Conservation (phyloP, 37 sponge, comb jelly and placozoan species). For the Halisarca cf. caerulea region DNA sequence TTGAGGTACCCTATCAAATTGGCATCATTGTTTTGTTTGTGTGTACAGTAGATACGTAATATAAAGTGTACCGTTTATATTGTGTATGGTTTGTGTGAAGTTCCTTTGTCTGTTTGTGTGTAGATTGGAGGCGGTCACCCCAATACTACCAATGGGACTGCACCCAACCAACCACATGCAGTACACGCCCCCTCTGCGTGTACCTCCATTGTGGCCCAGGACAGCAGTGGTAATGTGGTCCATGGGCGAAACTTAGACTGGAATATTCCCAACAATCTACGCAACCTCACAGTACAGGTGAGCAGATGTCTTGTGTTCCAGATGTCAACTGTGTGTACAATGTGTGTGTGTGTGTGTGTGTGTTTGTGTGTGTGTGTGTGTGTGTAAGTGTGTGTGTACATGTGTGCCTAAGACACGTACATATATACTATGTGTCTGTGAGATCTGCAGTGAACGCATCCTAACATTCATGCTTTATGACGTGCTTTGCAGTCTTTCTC, state of each 20-base stretch:
- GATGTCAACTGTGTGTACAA: neutral
- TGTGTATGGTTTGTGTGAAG: neutral
- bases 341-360: neutral
- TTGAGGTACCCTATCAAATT: too few species aligned
- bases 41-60: too few species aligned
- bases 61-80: neutral
- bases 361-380: too few species aligned
- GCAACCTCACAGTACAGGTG: slow-evolving; percentile 67
- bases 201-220: slow-evolving; percentile 73
- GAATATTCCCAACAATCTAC: slow-evolving; percentile 62
- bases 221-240: slow-evolving; percentile 12
- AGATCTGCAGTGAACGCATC: too few species aligned
- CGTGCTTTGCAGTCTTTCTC: too few species aligned
- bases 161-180: neutral
- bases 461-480: too few species aligned
- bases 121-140: slow-evolving; percentile 77
- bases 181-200: slow-evolving; percentile 35
- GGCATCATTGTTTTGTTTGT: too few species aligned
- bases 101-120: neutral
- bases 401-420: neutral
- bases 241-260: slow-evolving; percentile 82
- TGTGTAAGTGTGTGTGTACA: too few species aligned
- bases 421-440: too few species aligned
- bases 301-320: neutral
- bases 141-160: slow-evolving; percentile 51